Evolutionary conservation across 2,888 invertebrate genomes (phyloP).

Genomic region (Bruchidius siliquastri): DNA sequence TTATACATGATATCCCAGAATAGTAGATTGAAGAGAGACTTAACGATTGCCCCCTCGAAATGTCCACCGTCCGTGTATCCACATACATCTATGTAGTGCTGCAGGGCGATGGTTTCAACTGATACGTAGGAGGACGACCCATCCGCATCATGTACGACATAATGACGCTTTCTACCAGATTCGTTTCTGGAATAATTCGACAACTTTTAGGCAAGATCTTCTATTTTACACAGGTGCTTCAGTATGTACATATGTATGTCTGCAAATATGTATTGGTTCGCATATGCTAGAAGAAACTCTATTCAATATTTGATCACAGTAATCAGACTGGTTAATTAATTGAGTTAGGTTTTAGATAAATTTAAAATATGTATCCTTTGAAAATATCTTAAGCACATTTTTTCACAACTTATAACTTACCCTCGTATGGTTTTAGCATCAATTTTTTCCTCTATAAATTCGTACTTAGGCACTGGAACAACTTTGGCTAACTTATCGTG

Average conservation of each 20-base stretch:
- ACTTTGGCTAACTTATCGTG: slow-evolving; percentile 21
- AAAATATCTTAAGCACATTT: too few species aligned
- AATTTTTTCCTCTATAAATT: slow-evolving; percentile 24
- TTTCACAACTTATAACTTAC: slow-evolving; percentile 15
- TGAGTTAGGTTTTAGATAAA: too few species aligned
- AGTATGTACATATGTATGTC: too few species aligned
- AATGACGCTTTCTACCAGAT: slow-evolving; percentile 37
- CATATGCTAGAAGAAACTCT: too few species aligned
- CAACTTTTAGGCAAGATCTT: too few species aligned
- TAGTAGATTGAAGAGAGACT: slow-evolving; percentile 41
- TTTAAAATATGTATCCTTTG: too few species aligned
- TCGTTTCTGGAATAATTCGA: slow-evolving; percentile 25
- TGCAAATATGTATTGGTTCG: too few species aligned
- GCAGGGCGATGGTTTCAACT: slow-evolving; percentile 56
- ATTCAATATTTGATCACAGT: too few species aligned
- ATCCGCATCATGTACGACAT: slow-evolving; percentile 29
- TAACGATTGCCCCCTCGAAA: slow-evolving; percentile 38
- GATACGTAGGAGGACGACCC: slow-evolving; percentile 45
- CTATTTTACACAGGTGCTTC: too few species aligned
- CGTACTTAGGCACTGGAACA: slow-evolving; percentile 17
- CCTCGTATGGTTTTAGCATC: slow-evolving; percentile 22
- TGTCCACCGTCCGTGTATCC: slow-evolving; percentile 50
- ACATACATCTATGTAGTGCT: slow-evolving; percentile 45
- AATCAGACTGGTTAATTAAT: too few species aligned
- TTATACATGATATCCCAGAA: slow-evolving; percentile 78